Base-by-base conservation (phyloP, 2,797 vertebrate species). In the Sebastes cheni region DNA sequence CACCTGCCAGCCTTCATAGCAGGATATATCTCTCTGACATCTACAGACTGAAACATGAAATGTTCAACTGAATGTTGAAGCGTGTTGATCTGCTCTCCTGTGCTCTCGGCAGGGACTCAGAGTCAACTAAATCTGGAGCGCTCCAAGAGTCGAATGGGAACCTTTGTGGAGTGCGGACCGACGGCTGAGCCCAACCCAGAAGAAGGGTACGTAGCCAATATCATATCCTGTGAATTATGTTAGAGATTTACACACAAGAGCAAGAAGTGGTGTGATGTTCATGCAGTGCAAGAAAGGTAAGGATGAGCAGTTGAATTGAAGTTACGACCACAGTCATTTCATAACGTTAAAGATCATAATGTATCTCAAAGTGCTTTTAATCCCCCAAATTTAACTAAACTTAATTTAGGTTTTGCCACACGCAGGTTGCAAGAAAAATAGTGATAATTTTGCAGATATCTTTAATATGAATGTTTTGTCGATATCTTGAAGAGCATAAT, bases 71-170 rank as follows among this genome's bases (percentile, higher is more conserved):
- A 78, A 18, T 52, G 56, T 27, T 54, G 34, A 1, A 5, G 22
- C 16, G 2, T 69, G 46, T 64, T 80, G 60, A 39, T 56, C 4
- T 88, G 50, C 60, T 72, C 29, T 61, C 61, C 13, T 88, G 30
- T 66, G 76, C 23, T 76, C 29, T 77, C 52, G 6, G 50, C 86
- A 96, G 95, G 88, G 2, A 95, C 95, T 69, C 95, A 96, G 84
- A 94, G 91, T 87, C 95, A 96, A 64, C 64, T 95, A n/a, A 95
- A 96, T 36, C 81, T 94, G 88, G 95, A 96, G 61, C 92, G 87
- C 16, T 92, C 93, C 1, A 96, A 95, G 85, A 96, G 95, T 84
- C 91, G 92, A n/a, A 93, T 94, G 93, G 96, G 94, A 74, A 94
- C 93, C 27, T 95, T 95, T 74, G 83, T 86, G 73, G 96, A 95